Base-by-base conservation (phyloP, 2,797 vertebrate species). In the Peromyscus aztecus region DNA sequence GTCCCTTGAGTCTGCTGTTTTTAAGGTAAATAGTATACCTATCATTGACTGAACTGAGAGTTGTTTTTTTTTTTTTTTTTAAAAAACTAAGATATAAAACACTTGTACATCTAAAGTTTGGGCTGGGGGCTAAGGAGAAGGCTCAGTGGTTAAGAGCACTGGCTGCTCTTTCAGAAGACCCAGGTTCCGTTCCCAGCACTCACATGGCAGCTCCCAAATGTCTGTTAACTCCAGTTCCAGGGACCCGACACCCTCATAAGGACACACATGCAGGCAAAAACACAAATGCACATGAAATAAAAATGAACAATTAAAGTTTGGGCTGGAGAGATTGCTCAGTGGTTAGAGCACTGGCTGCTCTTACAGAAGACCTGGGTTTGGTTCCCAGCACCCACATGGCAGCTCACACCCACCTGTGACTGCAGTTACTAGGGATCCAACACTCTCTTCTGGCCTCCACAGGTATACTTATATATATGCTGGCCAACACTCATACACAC, bases 71-170 rank as follows among this genome's bases (percentile, higher is more conserved):
- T 31, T 65, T 12, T 63, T 63, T 63, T 37, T 65, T 71, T 76
- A 49, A 43, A 43, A 49, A 97, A 88, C 2, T 29, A 31, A 77
- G 34, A 86, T 95, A 94, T 84, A 73, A 96, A 92, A 83, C 55
- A 52, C 1, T 21, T 78, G 63, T 67, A 65, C 55, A 52, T 52
- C 7, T 65, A 94, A 55, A 65, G 34, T 46, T 86, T 49, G 69
- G 37, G 21, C 37, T 4, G 10, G 37, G 23, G 69, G 52, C 52
- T 52, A 52, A 52, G 49, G 49, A 71, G n/a, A 73, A 23, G 9
- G n/a, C 8, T 37, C 69, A 71, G 17, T n/a, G n/a, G 69, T 71
- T 16, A 71, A 52, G n/a, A 71, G n/a, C 17, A 71, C 34, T 71
- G 67, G 17, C n/a, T 37, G 21, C 69, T 43, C 24, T 61, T 83